phyloP scores from a whole-genome alignment of 1,140 invertebrate genomes.

The Coelopa frigida region DNA sequence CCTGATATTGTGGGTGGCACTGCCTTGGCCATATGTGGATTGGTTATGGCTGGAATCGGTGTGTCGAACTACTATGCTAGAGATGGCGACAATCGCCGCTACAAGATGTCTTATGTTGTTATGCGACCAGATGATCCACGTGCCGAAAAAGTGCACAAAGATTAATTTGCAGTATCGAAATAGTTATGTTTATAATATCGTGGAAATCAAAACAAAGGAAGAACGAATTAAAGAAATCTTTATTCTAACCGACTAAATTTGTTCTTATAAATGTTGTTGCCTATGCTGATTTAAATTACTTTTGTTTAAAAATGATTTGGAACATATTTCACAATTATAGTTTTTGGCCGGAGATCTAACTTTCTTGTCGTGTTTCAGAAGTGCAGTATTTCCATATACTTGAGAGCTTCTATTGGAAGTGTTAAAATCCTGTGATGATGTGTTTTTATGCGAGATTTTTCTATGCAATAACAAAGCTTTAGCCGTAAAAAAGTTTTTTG shows the following conservation, averaged over 20 bases:
- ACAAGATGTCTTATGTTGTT: slow-evolving; percentile 55
- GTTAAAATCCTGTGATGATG: no score
- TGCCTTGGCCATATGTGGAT: slow-evolving; percentile 48
- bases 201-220: background rate
- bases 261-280: background rate
- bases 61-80: slow-evolving; percentile 49
- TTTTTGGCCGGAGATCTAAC: slow-evolving; percentile 1
- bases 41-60: slow-evolving; percentile 47
- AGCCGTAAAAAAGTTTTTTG: no score
- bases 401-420: no score
- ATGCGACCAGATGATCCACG: slow-evolving; percentile 56
- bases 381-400: no score
- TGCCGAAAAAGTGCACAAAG: slow-evolving; percentile 47
- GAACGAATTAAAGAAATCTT: slow-evolving; percentile 2
- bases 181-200: slow-evolving; percentile 15
- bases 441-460: no score
- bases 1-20: slow-evolving; percentile 55
- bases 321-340: slow-evolving; percentile 14
- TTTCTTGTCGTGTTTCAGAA: no score
- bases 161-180: no score
- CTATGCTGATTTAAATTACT: slow-evolving; percentile 15
- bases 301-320: slow-evolving; percentile 28
- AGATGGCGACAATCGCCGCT: slow-evolving; percentile 57
- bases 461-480: no score
- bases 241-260: slow-evolving; percentile 2